A percentile compares a stretch with the other conserved stretches of the same genome.
Evolutionary conservation across 1,140 invertebrate genomes (phyloP).

Genomic region (Augochlora pura): DNA sequence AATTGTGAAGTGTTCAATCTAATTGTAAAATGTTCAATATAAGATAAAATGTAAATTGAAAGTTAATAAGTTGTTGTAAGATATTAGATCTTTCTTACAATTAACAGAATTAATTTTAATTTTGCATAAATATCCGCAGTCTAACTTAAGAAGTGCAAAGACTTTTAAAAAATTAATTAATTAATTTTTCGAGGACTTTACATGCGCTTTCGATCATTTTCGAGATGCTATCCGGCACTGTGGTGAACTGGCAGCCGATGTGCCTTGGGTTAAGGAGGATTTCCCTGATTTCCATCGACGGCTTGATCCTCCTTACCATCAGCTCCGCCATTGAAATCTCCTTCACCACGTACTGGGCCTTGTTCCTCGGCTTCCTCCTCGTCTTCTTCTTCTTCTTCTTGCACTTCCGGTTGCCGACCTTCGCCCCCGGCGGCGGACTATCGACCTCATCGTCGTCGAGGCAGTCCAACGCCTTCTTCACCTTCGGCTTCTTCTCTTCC

Average conservation of each 20-base stretch:
- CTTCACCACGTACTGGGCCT: not conserved
- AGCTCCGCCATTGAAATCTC: constrained; percentile 1
- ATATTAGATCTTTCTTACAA: too few species aligned
- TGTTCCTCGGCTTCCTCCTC: not conserved
- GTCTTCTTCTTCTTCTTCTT: not conserved
- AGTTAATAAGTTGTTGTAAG: too few species aligned
- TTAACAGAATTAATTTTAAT: too few species aligned
- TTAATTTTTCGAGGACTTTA: not conserved
- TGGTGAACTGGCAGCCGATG: not conserved
- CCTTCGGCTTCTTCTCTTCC: not conserved
- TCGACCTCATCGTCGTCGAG: not conserved
- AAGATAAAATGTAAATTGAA: too few species aligned
- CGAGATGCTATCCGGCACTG: not conserved
- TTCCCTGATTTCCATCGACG: constrained; percentile 28
- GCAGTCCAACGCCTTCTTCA: not conserved
- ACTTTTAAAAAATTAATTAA: too few species aligned
- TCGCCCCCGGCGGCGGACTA: not conserved
- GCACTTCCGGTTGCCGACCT: constrained; percentile 8
- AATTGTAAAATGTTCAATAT: too few species aligned
- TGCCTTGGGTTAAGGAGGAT: constrained; percentile 24
- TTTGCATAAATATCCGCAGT: too few species aligned
- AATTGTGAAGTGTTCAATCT: too few species aligned
- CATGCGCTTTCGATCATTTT: not conserved
- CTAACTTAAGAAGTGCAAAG: too few species aligned
- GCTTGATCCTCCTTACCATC: constrained; percentile 33